phyloP scores from a whole-genome alignment of 2,888 invertebrate genomes.

The Dilophus febrilis region DNA sequence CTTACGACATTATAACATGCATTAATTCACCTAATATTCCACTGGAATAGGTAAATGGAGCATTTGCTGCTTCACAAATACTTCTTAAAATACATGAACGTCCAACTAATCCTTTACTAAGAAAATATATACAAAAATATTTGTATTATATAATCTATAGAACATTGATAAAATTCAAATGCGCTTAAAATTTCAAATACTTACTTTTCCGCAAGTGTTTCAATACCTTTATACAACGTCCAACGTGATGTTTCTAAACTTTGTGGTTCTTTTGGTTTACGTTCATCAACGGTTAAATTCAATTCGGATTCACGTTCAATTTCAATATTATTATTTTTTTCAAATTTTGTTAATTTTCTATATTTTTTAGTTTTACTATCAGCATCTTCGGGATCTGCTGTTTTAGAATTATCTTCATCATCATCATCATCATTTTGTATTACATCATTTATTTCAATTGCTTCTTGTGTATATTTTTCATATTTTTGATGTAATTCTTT shows the following conservation, averaged over 20 bases:
- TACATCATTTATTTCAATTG: not conserved
- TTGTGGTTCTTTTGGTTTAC: not conserved
- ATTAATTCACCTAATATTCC: constrained; percentile 59
- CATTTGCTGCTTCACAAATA: constrained; percentile 58
- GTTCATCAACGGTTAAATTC: not conserved
- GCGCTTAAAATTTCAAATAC: constrained; percentile 7
- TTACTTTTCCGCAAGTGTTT: constrained; percentile 40
- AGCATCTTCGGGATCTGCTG: too few species aligned
- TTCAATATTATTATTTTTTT: not conserved
- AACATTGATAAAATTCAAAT: not conserved
- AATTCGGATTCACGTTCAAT: constrained; percentile 1
- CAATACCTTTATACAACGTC: constrained; percentile 47
- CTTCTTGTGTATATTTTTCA: constrained; percentile 5
- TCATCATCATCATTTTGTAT: not conserved
- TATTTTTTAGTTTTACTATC: not conserved
- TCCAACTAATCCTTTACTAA: constrained; percentile 45
- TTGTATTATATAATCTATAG: constrained; percentile 3
- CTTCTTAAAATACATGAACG: constrained; percentile 53
- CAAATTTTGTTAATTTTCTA: not conserved
- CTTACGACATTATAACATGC: constrained; percentile 59
- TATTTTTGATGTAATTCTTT: not conserved
- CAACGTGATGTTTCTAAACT: constrained; percentile 35
- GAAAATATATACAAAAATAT: constrained; percentile 15
- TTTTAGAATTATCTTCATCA: not conserved
- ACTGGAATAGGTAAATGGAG: constrained; percentile 47